Evolutionary conservation across 2,888 invertebrate species (phyloP), one percentile per base, ranked within the genome.

Genomic region (Willowsia nigromaculata): DNA sequence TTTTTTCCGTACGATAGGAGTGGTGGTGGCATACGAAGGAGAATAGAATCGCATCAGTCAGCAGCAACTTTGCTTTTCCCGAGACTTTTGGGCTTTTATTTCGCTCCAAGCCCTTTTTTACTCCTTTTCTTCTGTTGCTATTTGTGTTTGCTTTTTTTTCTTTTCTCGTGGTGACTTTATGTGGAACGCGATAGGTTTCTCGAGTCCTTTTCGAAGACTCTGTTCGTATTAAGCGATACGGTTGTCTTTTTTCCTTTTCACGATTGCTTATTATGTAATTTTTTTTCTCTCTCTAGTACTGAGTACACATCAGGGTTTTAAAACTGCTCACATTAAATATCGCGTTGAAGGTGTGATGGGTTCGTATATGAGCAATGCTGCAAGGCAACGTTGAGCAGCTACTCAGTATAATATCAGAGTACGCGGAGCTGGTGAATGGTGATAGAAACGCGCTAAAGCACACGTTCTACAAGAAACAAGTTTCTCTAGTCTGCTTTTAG

Each of bases 21-120:
- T 27, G 37, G 37, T 71, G 33, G n/a, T 18, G 18, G 71, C n/a
- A 76, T 6, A 37, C 18, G 25, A 33, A 56, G 33, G 59, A 80
- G 80, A 80, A 80, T 56, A 37, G 53, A 80, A 80, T 33, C 53
- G 80, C 80, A 80, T 80, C 80, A 80, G 80, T 80, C 80, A 80
- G 80, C 80, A 80, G 7, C 50, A 62, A 13, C 62, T 40, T 43
- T 30, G 25, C 25, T 71, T 71, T 71, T 71, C 6, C 22, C n/a
- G 22, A 71, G 40, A 71, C 22, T 40, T 37, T 71, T 71, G 71
- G 37, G n/a, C 22, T 71, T 43, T 22, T 71, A 18, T 37, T 71
- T 71, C 18, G 71, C 71, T 71, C 25, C 1, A 25, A 37, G 40
- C 37, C 71, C 25, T 71, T 71, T 71, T 25, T n/a, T 65, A 37